A percentile compares a stretch with the other conserved stretches of the same genome.
Evolutionary conservation across 2,888 invertebrate genomes (phyloP).

Genomic region (Unio delphinus): DNA sequence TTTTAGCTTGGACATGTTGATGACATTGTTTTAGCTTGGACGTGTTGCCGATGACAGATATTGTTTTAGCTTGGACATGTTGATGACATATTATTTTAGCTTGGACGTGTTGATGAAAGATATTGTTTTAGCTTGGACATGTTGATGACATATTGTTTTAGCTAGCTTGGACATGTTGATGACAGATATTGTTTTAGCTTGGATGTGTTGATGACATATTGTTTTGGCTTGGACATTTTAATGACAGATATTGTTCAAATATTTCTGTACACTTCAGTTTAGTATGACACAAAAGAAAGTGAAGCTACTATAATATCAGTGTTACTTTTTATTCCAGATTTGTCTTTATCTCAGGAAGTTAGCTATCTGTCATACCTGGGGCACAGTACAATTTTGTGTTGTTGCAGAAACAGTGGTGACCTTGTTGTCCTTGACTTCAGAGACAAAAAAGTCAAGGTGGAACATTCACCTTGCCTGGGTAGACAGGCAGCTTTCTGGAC

Average conservation of each 20-base stretch:
- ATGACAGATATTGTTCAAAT: neutral
- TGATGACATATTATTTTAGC: too few relatives aligned
- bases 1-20: too few relatives aligned
- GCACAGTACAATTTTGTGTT: slow-evolving; percentile 5
- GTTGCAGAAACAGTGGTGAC: slow-evolving; percentile 22
- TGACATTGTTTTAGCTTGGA: too few relatives aligned
- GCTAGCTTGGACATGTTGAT: neutral
- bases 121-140: too few relatives aligned
- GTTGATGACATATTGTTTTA: too few relatives aligned
- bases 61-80: too few relatives aligned
- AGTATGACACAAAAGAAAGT: too few relatives aligned
- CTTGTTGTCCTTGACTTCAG: slow-evolving; percentile 21
- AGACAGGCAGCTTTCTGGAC: too few relatives aligned
- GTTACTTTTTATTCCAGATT: slow-evolving; percentile 8
- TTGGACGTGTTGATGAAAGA: too few relatives aligned
- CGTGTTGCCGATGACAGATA: neutral
- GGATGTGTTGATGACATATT: too few relatives aligned
- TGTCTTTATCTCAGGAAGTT: neutral
- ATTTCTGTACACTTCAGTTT: neutral
- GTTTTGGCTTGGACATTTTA: too few relatives aligned
- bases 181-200: neutral
- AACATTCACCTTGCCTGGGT: neutral
- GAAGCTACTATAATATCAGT: too few relatives aligned
- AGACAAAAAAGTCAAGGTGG: slow-evolving; percentile 9
- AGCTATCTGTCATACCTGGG: slow-evolving; percentile 7